Percentiles rank a stretch among this genome's conserved stretches.
Conservation (phyloP, 2,797 vertebrate genomes). For the Argya squamiceps region DNA sequence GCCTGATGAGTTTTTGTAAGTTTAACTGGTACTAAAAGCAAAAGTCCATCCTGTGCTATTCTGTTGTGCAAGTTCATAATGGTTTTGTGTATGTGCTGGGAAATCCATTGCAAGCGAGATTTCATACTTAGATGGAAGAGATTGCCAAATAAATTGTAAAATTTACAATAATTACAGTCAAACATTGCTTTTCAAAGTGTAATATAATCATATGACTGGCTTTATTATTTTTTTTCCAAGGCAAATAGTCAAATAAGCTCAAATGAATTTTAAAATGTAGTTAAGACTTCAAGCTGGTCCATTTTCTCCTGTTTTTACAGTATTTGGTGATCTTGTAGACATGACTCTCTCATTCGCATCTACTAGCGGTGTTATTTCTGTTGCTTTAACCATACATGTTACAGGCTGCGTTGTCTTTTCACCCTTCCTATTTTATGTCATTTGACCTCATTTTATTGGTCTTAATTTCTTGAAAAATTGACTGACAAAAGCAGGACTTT, state of each 20-base stretch:
- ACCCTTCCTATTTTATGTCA: not conserved
- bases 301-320: slow-evolving; percentile 16
- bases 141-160: slow-evolving; percentile 61
- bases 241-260: not conserved
- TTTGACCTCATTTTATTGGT: not conserved
- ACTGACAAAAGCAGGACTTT: not conserved
- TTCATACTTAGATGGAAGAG: slow-evolving; percentile 4
- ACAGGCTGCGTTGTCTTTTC: not conserved
- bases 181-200: not conserved
- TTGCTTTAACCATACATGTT: not conserved
- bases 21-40: not conserved
- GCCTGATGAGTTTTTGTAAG: not conserved
- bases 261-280: not conserved
- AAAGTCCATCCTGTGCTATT: not conserved
- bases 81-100: not conserved
- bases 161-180: not conserved
- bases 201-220: not conserved
- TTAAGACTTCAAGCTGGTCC: not conserved
- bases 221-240: not conserved
- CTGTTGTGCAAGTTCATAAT: not conserved
- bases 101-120: not conserved
- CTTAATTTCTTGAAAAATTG: not conserved
- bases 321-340: slow-evolving; percentile 40
- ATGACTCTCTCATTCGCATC: not conserved
- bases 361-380: not conserved